Evolutionary conservation across 2,888 invertebrate genomes (phyloP), one percentile per base, ranked within the genome.

Genomic region (Cylindroiulus punctatus): DNA sequence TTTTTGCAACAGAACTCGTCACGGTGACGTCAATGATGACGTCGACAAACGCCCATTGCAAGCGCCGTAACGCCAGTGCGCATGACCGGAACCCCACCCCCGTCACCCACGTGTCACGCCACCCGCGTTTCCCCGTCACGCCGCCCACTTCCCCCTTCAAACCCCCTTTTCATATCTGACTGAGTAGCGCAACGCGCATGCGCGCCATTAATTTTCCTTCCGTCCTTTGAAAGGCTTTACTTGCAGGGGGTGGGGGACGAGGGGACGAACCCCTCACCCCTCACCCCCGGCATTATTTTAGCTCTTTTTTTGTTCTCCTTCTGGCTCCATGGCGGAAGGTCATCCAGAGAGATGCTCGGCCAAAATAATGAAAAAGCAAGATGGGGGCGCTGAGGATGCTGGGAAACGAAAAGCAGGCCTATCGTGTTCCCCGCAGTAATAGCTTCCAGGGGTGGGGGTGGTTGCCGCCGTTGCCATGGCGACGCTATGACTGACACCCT

Each of bases 151-250:
- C 30, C 76, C 76, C 76, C 76, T 30, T 76, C 76, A 76, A 76
- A 76, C 30, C 30, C 76, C 26, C 76, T 76, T 52, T n/a, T 76
- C 30, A 76, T 76, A 76, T 76, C 65, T 22, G 26, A 12, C 65
- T 26, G 65, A 65, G 65, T 12, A 10, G 8, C 14, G 76, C 3
- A 12, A 4, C 14, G 76, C 76, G 76, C 76, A 76, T 30, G 76
- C 76, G 76, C 76, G 76, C 14, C 76, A 76, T 76, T 76, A 76
- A 76, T 76, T 76, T 76, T 30, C 76, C 76, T 76, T 76, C 76
- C 76, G 76, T 76, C 76, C 76, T 76, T 76, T 76, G 76, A 76
- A 76, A 76, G 76, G 76, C 76, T 76, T 76, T 76, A 76, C 30
- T 76, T 76, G 30, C 76, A 76, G 30, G 14, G 76, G 10, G 76